These are phyloP conservation scores for Macrophya annulata DNA, from an alignment of 2,888 invertebrate species.

Conservation along the genomic window DNA sequence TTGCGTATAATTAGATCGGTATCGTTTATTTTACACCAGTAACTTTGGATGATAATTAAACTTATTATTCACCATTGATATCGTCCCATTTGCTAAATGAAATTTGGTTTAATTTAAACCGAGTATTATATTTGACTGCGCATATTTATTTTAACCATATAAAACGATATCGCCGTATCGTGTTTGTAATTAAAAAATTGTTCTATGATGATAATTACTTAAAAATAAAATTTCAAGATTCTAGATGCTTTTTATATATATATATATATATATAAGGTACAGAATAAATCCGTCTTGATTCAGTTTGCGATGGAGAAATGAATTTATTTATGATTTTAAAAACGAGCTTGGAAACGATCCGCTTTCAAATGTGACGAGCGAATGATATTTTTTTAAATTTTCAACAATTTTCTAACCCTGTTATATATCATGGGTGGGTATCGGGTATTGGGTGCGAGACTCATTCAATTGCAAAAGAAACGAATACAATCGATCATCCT, in stretches of 20 bases:
- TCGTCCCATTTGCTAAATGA: slow-evolving; percentile 51
- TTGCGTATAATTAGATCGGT: slow-evolving; percentile 75
- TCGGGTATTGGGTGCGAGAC: background rate
- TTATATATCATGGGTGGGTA: background rate
- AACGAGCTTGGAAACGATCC: background rate
- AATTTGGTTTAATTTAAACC: background rate
- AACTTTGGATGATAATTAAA: slow-evolving; percentile 50
- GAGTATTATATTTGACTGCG: background rate
- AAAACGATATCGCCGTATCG: background rate
- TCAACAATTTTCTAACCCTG: slow-evolving; percentile 26
- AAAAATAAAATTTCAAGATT: background rate
- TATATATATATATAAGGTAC: background rate
- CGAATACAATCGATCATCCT: slow-evolving; percentile 54
- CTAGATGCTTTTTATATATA: background rate
- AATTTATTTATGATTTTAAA: slow-evolving; percentile 9
- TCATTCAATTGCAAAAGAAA: slow-evolving; percentile 53
- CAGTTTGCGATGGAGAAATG: background rate
- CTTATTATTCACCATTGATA: slow-evolving; percentile 27
- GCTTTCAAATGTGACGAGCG: background rate
- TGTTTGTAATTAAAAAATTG: background rate
- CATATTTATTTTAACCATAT: background rate
- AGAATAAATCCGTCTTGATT: background rate
- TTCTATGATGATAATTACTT: background rate
- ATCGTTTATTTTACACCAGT: slow-evolving; percentile 77
- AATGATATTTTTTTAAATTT: slow-evolving; percentile 4